These are phyloP conservation scores for Loxodonta africana DNA, from an alignment of 2,113 vertebrate genomes.

Conservation along the genomic window DNA sequence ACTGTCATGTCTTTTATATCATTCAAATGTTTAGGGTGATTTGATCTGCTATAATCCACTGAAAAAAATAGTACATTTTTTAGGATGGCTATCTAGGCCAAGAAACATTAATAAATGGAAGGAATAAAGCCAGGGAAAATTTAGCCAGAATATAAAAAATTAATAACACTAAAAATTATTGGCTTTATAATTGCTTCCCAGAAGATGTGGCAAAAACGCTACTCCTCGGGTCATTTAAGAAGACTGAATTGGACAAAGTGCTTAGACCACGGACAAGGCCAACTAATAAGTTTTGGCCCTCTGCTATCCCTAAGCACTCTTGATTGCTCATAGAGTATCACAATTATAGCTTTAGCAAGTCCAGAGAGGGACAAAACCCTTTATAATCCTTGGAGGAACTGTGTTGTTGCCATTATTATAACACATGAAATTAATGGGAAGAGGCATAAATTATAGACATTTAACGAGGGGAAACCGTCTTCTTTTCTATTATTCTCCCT, in stretches of 20 bases:
- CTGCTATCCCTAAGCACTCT: conserved; percentile 36
- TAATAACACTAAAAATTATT: conserved; percentile 84
- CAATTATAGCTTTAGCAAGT: conserved; percentile 39
- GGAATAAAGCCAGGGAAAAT: conserved; percentile 82
- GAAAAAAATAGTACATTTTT: conserved; percentile 64
- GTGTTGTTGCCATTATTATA: conserved; percentile 58
- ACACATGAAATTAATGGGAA: conserved; percentile 53
- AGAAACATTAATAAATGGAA: conserved; percentile 65
- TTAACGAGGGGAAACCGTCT: conserved; percentile 66
- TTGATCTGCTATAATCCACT: conserved; percentile 23
- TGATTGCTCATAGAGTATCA: conserved; percentile 22
- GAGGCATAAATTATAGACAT: conserved; percentile 60
- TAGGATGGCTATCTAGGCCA: conserved; percentile 70
- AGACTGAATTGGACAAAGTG: conserved; percentile 68
- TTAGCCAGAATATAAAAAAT: conserved; percentile 84
- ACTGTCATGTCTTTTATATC: not conserved
- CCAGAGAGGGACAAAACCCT: conserved; percentile 40
- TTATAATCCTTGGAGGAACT: conserved; percentile 62
- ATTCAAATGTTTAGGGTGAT: conserved; percentile 27
- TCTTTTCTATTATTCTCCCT: conserved; percentile 66
- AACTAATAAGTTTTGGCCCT: conserved; percentile 54
- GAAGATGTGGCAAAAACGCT: conserved; percentile 79
- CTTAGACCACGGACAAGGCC: conserved; percentile 43
- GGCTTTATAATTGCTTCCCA: conserved; percentile 86
- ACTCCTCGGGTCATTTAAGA: conserved; percentile 80